Percentiles rank a stretch among this genome's conserved stretches.
Conservation (phyloP, 2,888 invertebrate species). For the Aromia moschata region DNA sequence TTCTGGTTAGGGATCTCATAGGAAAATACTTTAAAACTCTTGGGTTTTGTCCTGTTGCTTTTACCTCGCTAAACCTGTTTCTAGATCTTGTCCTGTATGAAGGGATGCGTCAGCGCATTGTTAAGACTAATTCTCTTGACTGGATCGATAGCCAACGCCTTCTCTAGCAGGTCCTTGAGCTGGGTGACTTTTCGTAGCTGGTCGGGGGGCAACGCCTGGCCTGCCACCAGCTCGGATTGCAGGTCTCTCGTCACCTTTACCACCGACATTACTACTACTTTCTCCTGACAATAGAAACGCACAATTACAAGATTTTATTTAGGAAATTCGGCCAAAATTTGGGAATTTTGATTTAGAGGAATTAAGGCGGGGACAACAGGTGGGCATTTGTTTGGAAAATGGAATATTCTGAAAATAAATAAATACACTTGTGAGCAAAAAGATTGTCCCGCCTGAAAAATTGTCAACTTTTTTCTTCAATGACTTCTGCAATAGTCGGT, state of each 20-base stretch:
- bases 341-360: slow-evolving; percentile 6
- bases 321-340: slow-evolving; percentile 1
- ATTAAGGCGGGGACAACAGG: too few species aligned
- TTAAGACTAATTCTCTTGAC: slow-evolving; percentile 93
- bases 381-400: too few species aligned
- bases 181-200: slow-evolving; percentile 92
- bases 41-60: slow-evolving; percentile 41
- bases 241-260: slow-evolving; percentile 88
- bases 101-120: slow-evolving; percentile 92
- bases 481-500: too few species aligned
- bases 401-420: too few species aligned
- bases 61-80: slow-evolving; percentile 53
- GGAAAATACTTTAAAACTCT: slow-evolving; percentile 35
- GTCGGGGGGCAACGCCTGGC: slow-evolving; percentile 86
- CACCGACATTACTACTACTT: slow-evolving; percentile 93
- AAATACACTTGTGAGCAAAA: too few species aligned
- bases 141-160: slow-evolving; percentile 91
- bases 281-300: slow-evolving; percentile 74
- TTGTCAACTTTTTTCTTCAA: too few species aligned
- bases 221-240: slow-evolving; percentile 86
- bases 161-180: slow-evolving; percentile 90
- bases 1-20: slow-evolving; percentile 16
- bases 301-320: neutral
- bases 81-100: slow-evolving; percentile 92
- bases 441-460: too few species aligned